These are phyloP conservation scores for Sylvia atricapilla DNA, from an alignment of 2,113 vertebrate genomes.

Conservation along the genomic window DNA sequence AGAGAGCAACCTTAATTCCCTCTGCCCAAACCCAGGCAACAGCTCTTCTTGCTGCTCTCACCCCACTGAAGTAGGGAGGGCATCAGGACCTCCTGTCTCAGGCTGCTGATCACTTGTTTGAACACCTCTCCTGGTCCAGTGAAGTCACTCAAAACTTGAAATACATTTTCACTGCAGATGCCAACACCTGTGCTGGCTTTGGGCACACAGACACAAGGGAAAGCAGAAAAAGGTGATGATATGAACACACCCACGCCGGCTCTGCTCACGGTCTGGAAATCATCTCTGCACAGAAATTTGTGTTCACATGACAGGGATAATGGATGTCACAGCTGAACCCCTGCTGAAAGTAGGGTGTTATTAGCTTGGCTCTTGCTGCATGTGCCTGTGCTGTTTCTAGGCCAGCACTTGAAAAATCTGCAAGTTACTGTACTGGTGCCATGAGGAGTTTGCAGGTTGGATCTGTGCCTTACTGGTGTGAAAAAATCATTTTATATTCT, in stretches of 20 bases:
- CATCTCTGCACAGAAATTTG: constrained; percentile 29
- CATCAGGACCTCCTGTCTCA: neutral
- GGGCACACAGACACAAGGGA: neutral
- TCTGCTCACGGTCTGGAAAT: constrained; percentile 23
- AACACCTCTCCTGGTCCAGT: neutral
- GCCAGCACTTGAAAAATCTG: constrained; percentile 33
- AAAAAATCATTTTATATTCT: neutral
- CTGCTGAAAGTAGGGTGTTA: constrained; percentile 47
- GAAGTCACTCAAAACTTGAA: neutral
- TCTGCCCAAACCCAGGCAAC: neutral
- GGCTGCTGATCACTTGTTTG: neutral
- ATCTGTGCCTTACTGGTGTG: neutral
- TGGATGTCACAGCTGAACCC: constrained; percentile 25
- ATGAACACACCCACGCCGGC: neutral
- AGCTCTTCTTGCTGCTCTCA: neutral
- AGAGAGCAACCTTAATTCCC: neutral
- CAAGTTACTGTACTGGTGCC: constrained; percentile 13
- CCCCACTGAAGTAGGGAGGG: neutral
- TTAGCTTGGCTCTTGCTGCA: constrained; percentile 42
- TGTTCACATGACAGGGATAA: constrained; percentile 54
- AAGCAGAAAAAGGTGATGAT: neutral
- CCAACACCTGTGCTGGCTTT: neutral
- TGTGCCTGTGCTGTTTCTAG: constrained; percentile 42
- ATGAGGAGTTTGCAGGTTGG: neutral
- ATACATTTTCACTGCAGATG: neutral